Conservation (phyloP, 2,888 invertebrate species). For the Zhuqinia jingwanae region DNA sequence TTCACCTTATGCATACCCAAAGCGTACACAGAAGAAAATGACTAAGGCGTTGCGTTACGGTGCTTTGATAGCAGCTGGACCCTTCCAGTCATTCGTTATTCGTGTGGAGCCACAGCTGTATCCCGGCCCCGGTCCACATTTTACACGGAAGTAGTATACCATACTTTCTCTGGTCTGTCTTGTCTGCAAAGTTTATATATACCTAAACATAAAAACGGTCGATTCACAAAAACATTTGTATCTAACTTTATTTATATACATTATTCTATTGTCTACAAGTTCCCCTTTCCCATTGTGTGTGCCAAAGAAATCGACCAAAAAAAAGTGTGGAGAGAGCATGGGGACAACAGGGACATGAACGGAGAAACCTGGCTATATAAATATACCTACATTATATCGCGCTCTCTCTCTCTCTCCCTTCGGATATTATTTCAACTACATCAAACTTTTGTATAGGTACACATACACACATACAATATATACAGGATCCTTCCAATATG, state of each 20-base stretch:
- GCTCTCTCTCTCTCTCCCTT: neutral
- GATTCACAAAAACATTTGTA: slow-evolving; percentile 28
- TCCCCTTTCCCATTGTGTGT: slow-evolving; percentile 30
- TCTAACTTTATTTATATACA: slow-evolving; percentile 43
- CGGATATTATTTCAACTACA: slow-evolving; percentile 57
- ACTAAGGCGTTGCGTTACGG: neutral
- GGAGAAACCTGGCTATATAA: too few species aligned
- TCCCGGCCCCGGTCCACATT: slow-evolving; percentile 3
- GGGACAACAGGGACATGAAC: too few species aligned
- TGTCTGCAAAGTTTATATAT: neutral
- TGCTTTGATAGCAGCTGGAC: slow-evolving; percentile 42
- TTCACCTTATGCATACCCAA: slow-evolving; percentile 26
- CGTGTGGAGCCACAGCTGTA: slow-evolving; percentile 38
- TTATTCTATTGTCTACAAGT: slow-evolving; percentile 42
- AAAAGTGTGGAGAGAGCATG: neutral
- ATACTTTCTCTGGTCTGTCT: neutral
- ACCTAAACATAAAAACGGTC: slow-evolving; percentile 15
- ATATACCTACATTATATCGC: too few species aligned
- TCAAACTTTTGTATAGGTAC: slow-evolving; percentile 28
- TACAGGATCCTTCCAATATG: too few species aligned
- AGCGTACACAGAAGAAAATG: neutral
- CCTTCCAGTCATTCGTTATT: slow-evolving; percentile 31
- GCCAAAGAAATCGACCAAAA: slow-evolving; percentile 40
- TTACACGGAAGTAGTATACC: slow-evolving; percentile 10
- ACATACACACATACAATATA: neutral